A percentile compares a stretch with the other conserved stretches of the same genome.
Evolutionary conservation across 2,888 invertebrate genomes (phyloP).

Genomic region (Phaedon cochleariae): DNA sequence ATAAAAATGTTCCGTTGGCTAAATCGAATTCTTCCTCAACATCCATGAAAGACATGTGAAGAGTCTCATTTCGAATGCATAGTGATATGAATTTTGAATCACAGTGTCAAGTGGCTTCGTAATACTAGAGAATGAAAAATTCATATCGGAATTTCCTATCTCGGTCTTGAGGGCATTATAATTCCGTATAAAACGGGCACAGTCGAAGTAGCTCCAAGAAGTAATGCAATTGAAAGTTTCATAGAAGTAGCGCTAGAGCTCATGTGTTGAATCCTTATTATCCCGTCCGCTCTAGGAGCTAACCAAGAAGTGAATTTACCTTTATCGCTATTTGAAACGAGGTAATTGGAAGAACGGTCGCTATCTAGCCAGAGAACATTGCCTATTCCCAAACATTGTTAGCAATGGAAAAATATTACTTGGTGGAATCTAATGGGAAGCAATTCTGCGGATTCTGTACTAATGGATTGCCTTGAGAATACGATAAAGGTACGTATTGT

Average conservation of each 20-base stretch:
- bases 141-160: constrained; percentile 6
- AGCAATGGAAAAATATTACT: neutral
- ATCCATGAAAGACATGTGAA: neutral
- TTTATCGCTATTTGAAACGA: constrained; percentile 7
- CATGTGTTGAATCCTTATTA: constrained; percentile 23
- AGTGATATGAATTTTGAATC: constrained; percentile 2
- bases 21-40: neutral
- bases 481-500: no score
- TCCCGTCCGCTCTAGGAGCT: neutral
- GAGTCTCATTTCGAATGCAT: constrained; percentile 4
- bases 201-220: neutral
- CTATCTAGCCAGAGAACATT: neutral
- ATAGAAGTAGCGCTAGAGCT: constrained; percentile 19
- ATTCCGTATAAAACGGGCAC: constrained; percentile 9
- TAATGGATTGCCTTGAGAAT: neutral
- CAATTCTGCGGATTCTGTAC: neutral
- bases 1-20: neutral
- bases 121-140: constrained; percentile 9
- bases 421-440: neutral
- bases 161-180: constrained; percentile 4
- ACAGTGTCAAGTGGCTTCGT: constrained; percentile 5
- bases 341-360: neutral
- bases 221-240: constrained; percentile 22
- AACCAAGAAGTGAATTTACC: constrained; percentile 2
- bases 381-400: neutral